These are phyloP conservation scores for Melanotaenia trifasciata DNA, from an alignment of 2,797 vertebrate species.

Conservation along the genomic window DNA sequence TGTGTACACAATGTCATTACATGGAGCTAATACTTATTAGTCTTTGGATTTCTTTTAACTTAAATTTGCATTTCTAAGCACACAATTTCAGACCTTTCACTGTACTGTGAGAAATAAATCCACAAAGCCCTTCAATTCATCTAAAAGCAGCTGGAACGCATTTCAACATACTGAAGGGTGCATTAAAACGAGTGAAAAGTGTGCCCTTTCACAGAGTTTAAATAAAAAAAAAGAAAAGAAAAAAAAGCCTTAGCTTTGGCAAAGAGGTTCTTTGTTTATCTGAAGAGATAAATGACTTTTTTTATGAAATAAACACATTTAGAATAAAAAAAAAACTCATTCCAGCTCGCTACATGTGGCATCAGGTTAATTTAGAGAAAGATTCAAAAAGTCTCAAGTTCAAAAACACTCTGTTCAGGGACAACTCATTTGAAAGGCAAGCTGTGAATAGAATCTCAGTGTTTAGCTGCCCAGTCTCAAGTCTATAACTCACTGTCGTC, in stretches of 20 bases:
- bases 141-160: conserved; percentile 33
- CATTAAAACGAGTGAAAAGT: conserved; percentile 32
- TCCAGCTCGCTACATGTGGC: conserved; percentile 14
- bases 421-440: conserved; percentile 39
- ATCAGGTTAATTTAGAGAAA: conserved; percentile 6
- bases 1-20: not conserved
- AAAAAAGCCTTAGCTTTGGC: conserved; percentile 15
- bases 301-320: conserved; percentile 43
- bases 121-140: conserved; percentile 26
- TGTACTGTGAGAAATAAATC: conserved; percentile 29
- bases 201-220: conserved; percentile 39
- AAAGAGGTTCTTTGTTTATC: conserved; percentile 37
- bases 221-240: not conserved
- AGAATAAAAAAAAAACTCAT: conserved; percentile 24
- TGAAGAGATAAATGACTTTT: not conserved
- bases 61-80: not conserved
- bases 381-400: conserved; percentile 36
- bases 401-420: conserved; percentile 34
- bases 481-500: conserved; percentile 37
- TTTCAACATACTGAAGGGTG: conserved; percentile 31
- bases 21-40: conserved; percentile 1
- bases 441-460: conserved; percentile 55
- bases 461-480: conserved; percentile 40
- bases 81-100: conserved; percentile 2
- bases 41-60: conserved; percentile 3